Evolutionary conservation across 2,888 invertebrate species (phyloP).

Genomic region (Latrodectus elegans): DNA sequence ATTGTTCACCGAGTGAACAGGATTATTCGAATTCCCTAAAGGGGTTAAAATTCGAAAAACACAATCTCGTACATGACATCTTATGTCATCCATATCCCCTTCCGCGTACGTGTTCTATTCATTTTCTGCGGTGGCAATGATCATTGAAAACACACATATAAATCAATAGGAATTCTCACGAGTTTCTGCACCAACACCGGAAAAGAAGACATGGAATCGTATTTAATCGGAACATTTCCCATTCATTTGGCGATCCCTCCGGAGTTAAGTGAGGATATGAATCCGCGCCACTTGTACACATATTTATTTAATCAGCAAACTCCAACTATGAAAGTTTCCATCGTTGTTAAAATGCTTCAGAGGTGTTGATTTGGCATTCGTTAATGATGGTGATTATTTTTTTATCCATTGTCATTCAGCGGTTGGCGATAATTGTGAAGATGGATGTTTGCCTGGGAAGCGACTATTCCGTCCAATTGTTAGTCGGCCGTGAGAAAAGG

Average conservation of each 20-base stretch:
- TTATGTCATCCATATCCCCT: conserved; percentile 58
- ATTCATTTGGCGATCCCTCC: conserved; percentile 46
- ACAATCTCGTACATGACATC: conserved; percentile 43
- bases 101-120: conserved; percentile 57
- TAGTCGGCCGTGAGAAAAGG: conserved; percentile 42
- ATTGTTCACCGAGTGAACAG: conserved; percentile 10
- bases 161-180: conserved; percentile 58
- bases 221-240: conserved; percentile 58
- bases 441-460: conserved; percentile 16
- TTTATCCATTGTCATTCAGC: conserved; percentile 3
- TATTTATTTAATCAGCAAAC: conserved; percentile 58
- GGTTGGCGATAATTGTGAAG: conserved; percentile 34
- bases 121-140: conserved; percentile 11
- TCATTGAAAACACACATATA: conserved; percentile 46
- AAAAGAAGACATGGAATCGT: conserved; percentile 31
- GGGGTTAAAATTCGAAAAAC: conserved; percentile 66
- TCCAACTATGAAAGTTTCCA: conserved; percentile 33
- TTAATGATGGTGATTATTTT: conserved; percentile 34
- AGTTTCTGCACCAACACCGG: conserved; percentile 19
- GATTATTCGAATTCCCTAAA: conserved; percentile 11
- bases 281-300: conserved; percentile 30
- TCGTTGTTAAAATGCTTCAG: conserved; percentile 9
- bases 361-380: conserved; percentile 51
- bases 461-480: conserved; percentile 16
- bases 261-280: conserved; percentile 46